Conservation (phyloP, 2,113 vertebrate species). For the Lophochroa leadbeateri region DNA sequence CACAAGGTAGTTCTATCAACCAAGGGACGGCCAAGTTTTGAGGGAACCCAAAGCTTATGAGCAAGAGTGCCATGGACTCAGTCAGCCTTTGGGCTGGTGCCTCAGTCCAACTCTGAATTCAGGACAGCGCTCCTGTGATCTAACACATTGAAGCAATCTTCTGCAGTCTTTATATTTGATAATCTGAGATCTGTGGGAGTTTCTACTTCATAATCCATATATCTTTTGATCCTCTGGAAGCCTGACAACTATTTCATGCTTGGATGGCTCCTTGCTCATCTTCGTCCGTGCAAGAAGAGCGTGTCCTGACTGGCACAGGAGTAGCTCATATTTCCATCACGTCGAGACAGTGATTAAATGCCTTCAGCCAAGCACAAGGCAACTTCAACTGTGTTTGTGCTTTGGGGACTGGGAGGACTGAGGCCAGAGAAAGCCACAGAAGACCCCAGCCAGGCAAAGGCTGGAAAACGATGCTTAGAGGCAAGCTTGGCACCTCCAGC, state of each 20-base stretch:
- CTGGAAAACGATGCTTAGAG: neutral
- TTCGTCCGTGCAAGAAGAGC: constrained; percentile 8
- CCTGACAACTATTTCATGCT: constrained; percentile 70
- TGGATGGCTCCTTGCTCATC: constrained; percentile 47
- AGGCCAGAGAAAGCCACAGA: neutral
- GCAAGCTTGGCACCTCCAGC: neutral
- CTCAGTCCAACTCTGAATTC: neutral
- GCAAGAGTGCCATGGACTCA: neutral
- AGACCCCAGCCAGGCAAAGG: neutral
- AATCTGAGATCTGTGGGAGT: constrained; percentile 55
- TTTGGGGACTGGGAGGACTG: neutral
- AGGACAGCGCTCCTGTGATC: neutral
- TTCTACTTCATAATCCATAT: constrained; percentile 63
- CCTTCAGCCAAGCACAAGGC: constrained; percentile 25
- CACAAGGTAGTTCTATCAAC: neutral
- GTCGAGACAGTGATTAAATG: constrained; percentile 3
- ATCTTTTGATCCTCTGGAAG: constrained; percentile 69
- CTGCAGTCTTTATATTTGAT: constrained; percentile 30
- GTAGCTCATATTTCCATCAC: constrained; percentile 16
- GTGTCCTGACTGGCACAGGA: constrained; percentile 51
- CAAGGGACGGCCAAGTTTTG: rapidly evolving
- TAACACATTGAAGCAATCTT: neutral
- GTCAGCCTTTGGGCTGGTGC: neutral
- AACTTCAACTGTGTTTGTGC: neutral
- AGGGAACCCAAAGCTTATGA: neutral